A percentile compares a stretch with the other conserved stretches of the same genome.
phyloP scores from a whole-genome alignment of 1,140 invertebrate genomes.

The Andrena cerasifolii region DNA sequence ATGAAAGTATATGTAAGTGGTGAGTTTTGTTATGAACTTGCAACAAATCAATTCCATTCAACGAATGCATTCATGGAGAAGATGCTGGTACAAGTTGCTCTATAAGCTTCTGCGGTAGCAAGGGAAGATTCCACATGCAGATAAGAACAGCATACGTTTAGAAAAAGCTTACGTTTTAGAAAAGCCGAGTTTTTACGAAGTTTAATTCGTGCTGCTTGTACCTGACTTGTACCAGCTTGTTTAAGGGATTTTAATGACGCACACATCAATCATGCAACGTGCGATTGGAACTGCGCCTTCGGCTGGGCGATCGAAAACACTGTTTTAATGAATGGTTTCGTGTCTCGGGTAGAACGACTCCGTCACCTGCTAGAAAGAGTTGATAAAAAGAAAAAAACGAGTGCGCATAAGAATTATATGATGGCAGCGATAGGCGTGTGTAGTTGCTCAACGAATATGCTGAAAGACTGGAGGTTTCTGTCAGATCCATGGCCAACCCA shows the following conservation, averaged over 20 bases:
- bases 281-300: too few relatives aligned
- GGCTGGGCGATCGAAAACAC: too few relatives aligned
- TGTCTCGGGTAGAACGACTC: slow-evolving; percentile 38
- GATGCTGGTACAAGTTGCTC: background rate
- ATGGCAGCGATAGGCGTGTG: slow-evolving; percentile 41
- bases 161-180: too few relatives aligned
- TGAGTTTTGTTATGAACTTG: too few relatives aligned
- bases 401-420: background rate
- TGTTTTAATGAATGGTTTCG: background rate
- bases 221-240: background rate
- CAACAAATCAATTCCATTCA: too few relatives aligned
- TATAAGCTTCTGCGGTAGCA: slow-evolving; percentile 4
- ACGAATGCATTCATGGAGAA: background rate
- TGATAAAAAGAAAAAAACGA: slow-evolving; percentile 53
- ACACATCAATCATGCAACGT: too few relatives aligned
- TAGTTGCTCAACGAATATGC: slow-evolving; percentile 54
- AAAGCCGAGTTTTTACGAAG: too few relatives aligned
- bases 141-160: background rate
- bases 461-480: slow-evolving; percentile 60
- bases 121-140: background rate
- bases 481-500: slow-evolving; percentile 6
- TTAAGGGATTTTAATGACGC: too few relatives aligned
- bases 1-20: too few relatives aligned
- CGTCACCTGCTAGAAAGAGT: slow-evolving; percentile 68
- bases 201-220: background rate